These are phyloP conservation scores for Melitaea cinxia DNA, from an alignment of 1,140 invertebrate genomes.

Conservation along the genomic window DNA sequence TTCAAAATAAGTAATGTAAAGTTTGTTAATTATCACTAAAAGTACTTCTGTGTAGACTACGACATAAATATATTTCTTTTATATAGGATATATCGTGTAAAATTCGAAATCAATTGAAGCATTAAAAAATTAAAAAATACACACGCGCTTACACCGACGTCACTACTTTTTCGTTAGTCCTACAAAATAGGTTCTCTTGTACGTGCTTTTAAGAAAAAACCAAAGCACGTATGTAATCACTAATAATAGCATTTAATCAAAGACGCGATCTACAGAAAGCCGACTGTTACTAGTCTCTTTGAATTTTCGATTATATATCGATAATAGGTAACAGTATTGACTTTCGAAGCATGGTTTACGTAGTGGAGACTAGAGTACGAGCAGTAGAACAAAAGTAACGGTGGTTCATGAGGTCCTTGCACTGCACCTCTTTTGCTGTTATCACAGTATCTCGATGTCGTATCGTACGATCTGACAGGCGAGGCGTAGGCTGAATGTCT, in stretches of 20 bases:
- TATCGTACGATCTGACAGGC: conserved; percentile 55
- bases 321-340: conserved; percentile 12
- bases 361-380: conserved; percentile 20
- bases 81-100: too few relatives aligned
- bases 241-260: conserved; percentile 1
- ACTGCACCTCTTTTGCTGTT: conserved; percentile 43
- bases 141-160: background rate
- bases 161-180: background rate
- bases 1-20: too few relatives aligned
- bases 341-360: conserved; percentile 14
- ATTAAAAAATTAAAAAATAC: background rate
- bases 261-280: background rate
- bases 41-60: too few relatives aligned
- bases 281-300: background rate
- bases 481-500: conserved; percentile 56
- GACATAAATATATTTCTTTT: too few relatives aligned
- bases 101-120: too few relatives aligned
- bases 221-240: background rate
- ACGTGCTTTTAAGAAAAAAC: background rate
- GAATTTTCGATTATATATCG: background rate
- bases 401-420: conserved; percentile 58
- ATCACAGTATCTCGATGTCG: conserved; percentile 48
- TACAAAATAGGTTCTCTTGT: background rate
- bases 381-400: conserved; percentile 38
- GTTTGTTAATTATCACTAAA: too few relatives aligned